Percentiles rank a stretch among this genome's conserved stretches.
Conservation (phyloP, 2,113 vertebrate species). For the Crotalus horridus region DNA sequence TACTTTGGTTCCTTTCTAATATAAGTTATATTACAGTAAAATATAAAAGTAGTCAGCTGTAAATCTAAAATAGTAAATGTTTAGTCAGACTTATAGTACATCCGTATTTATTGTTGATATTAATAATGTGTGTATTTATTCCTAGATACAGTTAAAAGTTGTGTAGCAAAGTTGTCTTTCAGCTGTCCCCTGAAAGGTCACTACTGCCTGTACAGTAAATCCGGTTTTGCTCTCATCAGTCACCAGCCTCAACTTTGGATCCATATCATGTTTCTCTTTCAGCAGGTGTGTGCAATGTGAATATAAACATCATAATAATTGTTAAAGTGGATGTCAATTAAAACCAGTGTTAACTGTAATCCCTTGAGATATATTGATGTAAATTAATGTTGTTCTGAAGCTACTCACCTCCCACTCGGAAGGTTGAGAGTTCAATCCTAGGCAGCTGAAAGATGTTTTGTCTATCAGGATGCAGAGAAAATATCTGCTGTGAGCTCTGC, state of each 20-base stretch:
- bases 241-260: conserved; percentile 88
- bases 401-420: neutral
- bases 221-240: conserved; percentile 85
- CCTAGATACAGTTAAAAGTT: conserved; percentile 78
- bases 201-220: conserved; percentile 93
- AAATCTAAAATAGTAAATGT: fast-evolving
- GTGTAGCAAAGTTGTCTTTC: conserved; percentile 87
- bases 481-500: neutral
- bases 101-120: neutral
- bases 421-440: neutral
- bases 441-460: neutral
- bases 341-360: neutral
- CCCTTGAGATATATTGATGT: neutral
- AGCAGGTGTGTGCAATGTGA: conserved; percentile 78
- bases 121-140: conserved; percentile 12
- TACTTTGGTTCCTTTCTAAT: neutral
- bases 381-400: neutral
- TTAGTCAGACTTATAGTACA: neutral
- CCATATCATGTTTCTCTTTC: conserved; percentile 90
- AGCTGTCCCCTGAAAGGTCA: conserved; percentile 89
- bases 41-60: neutral
- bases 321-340: fast-evolving
- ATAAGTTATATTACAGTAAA: neutral
- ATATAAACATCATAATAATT: neutral
- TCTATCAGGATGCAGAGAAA: neutral